phyloP scores from a whole-genome alignment of 2,797 vertebrate species.

The Anas flavirostris region DNA sequence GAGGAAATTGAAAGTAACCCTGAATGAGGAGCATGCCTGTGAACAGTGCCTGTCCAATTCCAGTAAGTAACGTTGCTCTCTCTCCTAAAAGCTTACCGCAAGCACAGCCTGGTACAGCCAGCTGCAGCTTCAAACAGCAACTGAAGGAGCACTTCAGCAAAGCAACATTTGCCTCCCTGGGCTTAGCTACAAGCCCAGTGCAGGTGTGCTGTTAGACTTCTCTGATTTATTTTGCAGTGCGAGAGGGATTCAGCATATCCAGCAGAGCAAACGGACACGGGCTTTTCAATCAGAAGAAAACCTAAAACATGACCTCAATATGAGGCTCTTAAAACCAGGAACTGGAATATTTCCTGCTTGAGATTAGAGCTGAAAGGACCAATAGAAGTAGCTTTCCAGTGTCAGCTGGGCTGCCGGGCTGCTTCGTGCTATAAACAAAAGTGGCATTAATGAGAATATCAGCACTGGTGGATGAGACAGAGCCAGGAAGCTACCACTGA shows the following conservation, averaged over 20 bases:
- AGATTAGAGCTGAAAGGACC: neutral
- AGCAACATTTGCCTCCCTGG: neutral
- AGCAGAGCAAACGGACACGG: neutral
- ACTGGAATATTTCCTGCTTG: neutral
- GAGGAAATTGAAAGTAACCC: neutral
- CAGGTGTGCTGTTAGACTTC: neutral
- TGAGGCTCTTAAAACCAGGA: neutral
- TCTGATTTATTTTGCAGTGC: neutral
- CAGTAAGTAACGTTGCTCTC: neutral
- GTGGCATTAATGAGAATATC: neutral
- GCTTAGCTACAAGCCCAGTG: neutral
- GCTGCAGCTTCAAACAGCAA: neutral
- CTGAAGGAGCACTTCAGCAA: neutral
- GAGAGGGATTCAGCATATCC: accelerated
- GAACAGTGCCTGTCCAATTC: neutral
- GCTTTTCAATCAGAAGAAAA: neutral
- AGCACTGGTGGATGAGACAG: neutral
- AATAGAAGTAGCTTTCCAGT: neutral
- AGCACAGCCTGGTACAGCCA: neutral
- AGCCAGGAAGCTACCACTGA: neutral
- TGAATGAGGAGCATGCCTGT: neutral
- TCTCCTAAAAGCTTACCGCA: neutral
- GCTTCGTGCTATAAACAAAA: neutral
- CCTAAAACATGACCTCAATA: neutral
- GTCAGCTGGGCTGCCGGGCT: neutral